Base-by-base conservation (phyloP, 1,140 invertebrate species). In the Wasmannia auropunctata region DNA sequence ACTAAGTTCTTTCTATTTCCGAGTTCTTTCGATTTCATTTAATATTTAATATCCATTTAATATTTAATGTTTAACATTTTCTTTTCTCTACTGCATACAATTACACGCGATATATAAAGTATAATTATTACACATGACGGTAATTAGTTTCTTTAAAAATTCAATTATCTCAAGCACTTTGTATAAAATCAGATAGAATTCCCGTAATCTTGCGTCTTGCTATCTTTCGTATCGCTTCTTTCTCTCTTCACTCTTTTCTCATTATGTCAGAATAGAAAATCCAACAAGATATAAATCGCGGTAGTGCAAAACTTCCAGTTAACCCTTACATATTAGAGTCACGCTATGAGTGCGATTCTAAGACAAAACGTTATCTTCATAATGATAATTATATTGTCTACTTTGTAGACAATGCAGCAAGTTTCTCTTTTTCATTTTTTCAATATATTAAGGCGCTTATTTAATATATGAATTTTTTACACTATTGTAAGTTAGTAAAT, bases 61-160 rank as follows among this genome's bases (percentile, higher is more conserved):
- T 28, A 51, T 72, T 72, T 34, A 49, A 34, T 28, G 34, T 72
- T 72, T 34, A 51, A 72, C 46, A 31, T 76, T 65, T 72, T n/a
- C 67, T 31, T 74, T 25, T 46, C 43, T 31, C n/a, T 40, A 46
- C n/a, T 43, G 22, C 51, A 51, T 28, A 58, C 19, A 25, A 83
- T 74, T 83, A 74, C n/a, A n/a, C 28, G 4, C 14, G 62, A 72
- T 58, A 58, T 11, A 58, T 49, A 16, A 72, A 72, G 51, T 74
- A 43, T 83, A 74, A 83, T 83, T 83, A 46, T 3, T 19, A 6
- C 46, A 43, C 58, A 43, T 11, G n/a, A 16, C 43, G 31, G 19
- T 77, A 83, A 83, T 83, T 83, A 83, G 67, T 83, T 43, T 74
- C 67, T 25, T 25, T 46, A 43, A 67, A 74, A 83, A 83, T 74